Percentiles rank a stretch among this genome's conserved stretches.
These are phyloP conservation scores for Penaeus monodon DNA, from an alignment of 2,888 invertebrate species.

Conservation along the genomic window DNA sequence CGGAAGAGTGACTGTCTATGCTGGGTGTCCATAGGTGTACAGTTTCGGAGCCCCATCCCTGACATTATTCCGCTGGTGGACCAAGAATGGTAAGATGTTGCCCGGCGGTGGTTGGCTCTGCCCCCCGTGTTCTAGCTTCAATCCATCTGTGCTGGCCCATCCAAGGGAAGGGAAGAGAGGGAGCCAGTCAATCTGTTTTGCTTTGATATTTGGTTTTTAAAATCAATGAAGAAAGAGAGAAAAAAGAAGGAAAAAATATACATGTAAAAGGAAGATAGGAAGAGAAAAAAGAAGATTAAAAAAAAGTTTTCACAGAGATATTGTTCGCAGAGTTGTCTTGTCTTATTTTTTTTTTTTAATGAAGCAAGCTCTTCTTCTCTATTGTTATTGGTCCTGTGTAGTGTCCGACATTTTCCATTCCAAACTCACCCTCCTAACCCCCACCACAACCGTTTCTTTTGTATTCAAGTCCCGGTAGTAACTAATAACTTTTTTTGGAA, in stretches of 20 bases:
- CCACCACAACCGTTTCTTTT: slow-evolving; percentile 20
- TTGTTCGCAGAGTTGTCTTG: not conserved
- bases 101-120: slow-evolving; percentile 24
- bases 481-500: slow-evolving; percentile 39
- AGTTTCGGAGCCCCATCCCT: slow-evolving; percentile 58
- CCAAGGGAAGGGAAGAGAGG: slow-evolving; percentile 57
- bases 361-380: slow-evolving; percentile 47
- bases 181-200: not conserved
- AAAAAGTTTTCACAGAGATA: not conserved
- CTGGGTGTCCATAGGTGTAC: slow-evolving; percentile 55
- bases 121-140: slow-evolving; percentile 41
- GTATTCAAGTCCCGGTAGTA: slow-evolving; percentile 43
- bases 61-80: slow-evolving; percentile 38
- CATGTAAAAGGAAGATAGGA: too few species aligned
- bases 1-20: slow-evolving; percentile 56
- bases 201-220: slow-evolving; percentile 10
- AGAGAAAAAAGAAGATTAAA: too few species aligned
- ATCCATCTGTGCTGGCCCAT: slow-evolving; percentile 57
- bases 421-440: slow-evolving; percentile 13
- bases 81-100: slow-evolving; percentile 51
- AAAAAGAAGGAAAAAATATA: not conserved
- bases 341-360: slow-evolving; percentile 20
- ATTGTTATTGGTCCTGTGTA: slow-evolving; percentile 14
- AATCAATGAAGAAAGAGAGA: not conserved
- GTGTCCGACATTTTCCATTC: not conserved